Percentiles rank a stretch among this genome's conserved stretches.
Conservation (phyloP, 2,888 invertebrate genomes). For the Merodon equestris region DNA sequence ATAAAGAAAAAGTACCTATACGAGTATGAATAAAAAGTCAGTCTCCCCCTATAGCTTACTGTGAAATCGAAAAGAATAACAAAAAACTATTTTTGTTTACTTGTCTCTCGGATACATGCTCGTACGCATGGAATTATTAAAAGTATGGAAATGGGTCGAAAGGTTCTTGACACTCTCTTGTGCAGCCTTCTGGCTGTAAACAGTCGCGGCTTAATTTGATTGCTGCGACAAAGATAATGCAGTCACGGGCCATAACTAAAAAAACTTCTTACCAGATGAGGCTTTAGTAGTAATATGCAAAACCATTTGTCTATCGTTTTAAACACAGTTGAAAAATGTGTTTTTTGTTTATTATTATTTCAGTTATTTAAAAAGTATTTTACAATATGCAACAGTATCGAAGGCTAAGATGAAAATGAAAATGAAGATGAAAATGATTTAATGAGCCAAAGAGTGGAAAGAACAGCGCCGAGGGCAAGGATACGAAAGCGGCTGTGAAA, state of each 20-base stretch:
- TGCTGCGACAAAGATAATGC: background rate
- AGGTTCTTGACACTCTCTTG: constrained; percentile 39
- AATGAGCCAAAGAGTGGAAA: constrained; percentile 5
- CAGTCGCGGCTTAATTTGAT: background rate
- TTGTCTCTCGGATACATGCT: constrained; percentile 11
- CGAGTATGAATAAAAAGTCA: no score
- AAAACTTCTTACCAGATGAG: background rate
- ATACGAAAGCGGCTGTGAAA: constrained; percentile 68
- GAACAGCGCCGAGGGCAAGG: constrained; percentile 45
- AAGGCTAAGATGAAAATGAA: constrained; percentile 12
- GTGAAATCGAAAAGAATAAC: constrained; percentile 34
- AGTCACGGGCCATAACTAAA: background rate
- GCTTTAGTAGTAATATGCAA: background rate
- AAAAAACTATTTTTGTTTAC: constrained; percentile 14
- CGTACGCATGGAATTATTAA: constrained; percentile 7
- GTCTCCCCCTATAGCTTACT: constrained; percentile 38
- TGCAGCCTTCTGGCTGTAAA: background rate
- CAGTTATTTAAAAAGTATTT: constrained; percentile 53
- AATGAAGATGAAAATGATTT: constrained; percentile 20
- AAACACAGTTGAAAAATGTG: constrained; percentile 7
- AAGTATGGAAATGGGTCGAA: constrained; percentile 52
- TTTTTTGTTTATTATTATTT: constrained; percentile 47
- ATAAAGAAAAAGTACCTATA: no score
- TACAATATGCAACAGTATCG: constrained; percentile 53
- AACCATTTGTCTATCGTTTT: no score